Base-by-base conservation (phyloP, 2,888 invertebrate genomes). In the Aporophyla lueneburgensis region DNA sequence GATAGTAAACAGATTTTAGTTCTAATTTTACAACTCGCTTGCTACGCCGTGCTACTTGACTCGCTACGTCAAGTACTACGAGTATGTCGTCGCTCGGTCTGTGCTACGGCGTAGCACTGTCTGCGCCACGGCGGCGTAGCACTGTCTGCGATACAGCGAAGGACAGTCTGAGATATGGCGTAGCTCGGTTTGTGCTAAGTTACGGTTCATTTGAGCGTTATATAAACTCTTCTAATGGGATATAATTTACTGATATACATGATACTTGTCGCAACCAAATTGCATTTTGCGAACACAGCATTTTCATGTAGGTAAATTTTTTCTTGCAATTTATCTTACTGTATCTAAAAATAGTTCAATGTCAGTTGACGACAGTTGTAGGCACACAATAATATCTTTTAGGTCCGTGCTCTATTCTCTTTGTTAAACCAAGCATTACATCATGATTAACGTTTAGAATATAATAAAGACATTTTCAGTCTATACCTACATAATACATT, bases 381-480 rank as follows among this genome's bases (percentile, higher is more conserved):
- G 14, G 0, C 10, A 49, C 9, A 27, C 40, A 16, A 49, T 54
- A 61, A 40, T 59, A 51, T 5, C n/a, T n/a, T n/a, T n/a, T 40
- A n/a, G 0, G 7, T 16, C 5, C 43, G n/a, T n/a, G 54, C 14
- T 71, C 2, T 54, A 54, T 78, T 81, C 24, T 81, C 43, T 78
- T 81, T 81, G 75, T 56, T 67, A 51, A 61, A 43, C 24, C 43
- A 74, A 67, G 61, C 43, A 62, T 66, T 54, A 66, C 54, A 54
- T 33, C 16, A 51, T 67, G 61, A 61, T 61, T 53, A 61, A 74
- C 81, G 66, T 51, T 61, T 46, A 16, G n/a, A n/a, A 43, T 58
- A 21, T 27, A 59, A 33, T 24, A 51, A 63, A 54, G 40, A 61
- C n/a, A 81, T 63, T 77, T 77, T 51, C 12, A 63, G 49, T n/a